These are phyloP conservation scores for Ommatoiulus sabulosus DNA, from an alignment of 2,888 invertebrate genomes.

Conservation along the genomic window DNA sequence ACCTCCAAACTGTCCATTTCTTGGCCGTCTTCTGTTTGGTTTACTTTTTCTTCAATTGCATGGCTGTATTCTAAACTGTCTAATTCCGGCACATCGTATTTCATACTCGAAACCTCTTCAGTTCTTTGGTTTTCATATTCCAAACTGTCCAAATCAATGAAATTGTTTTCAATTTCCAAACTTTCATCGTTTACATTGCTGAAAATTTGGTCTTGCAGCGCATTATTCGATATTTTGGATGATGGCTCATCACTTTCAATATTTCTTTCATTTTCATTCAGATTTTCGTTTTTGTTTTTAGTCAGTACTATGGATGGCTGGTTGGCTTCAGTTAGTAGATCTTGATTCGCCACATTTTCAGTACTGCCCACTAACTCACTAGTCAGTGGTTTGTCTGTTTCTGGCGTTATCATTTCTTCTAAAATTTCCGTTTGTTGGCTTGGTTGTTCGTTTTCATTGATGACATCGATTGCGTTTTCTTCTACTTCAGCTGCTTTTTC, in stretches of 20 bases:
- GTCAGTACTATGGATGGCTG: background rate
- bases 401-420: background rate
- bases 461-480: background rate
- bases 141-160: background rate
- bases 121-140: background rate
- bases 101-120: background rate
- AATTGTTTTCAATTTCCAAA: background rate
- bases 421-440: background rate
- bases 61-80: background rate
- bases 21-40: background rate
- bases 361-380: background rate
- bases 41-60: background rate
- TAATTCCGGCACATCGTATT: background rate
- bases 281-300: background rate
- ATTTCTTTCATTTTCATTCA: background rate
- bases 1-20: constrained; percentile 20
- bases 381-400: background rate
- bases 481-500: background rate
- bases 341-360: background rate
- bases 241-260: background rate
- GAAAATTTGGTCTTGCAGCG: background rate
- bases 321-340: background rate
- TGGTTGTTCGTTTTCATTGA: background rate
- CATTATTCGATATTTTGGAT: background rate
- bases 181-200: background rate